These are phyloP conservation scores for Andrena bicolor DNA, from an alignment of 2,888 invertebrate species.

Conservation along the genomic window DNA sequence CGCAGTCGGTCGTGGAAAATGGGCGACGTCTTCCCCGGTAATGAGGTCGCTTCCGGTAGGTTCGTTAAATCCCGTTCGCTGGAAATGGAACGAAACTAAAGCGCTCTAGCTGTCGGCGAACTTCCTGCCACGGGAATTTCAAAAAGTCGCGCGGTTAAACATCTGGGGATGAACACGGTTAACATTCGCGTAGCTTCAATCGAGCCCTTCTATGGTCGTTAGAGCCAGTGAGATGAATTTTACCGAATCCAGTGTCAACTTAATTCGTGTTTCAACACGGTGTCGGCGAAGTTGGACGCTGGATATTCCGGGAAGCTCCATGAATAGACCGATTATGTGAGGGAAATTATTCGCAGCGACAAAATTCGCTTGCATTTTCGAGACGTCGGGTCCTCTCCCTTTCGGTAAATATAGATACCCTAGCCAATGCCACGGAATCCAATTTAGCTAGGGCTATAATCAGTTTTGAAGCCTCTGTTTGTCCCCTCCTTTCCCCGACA, in stretches of 20 bases:
- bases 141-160: neutral
- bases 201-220: no score
- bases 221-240: neutral
- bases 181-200: neutral
- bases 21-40: slow-evolving; percentile 9
- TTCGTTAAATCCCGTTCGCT: slow-evolving; percentile 33
- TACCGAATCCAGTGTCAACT: slow-evolving; percentile 8
- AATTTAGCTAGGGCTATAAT: slow-evolving; percentile 30
- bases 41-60: slow-evolving; percentile 32
- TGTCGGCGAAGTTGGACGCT: neutral
- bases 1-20: neutral
- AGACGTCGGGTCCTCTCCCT: neutral
- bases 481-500: neutral
- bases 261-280: neutral
- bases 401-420: slow-evolving; percentile 13
- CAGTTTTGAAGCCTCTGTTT: slow-evolving; percentile 39
- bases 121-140: neutral
- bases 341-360: neutral
- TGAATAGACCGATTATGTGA: neutral
- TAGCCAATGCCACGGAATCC: neutral
- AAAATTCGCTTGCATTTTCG: neutral
- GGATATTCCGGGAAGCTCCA: neutral
- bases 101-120: neutral
- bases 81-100: neutral
- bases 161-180: neutral